Percentiles rank a stretch among this genome's conserved stretches.
These are phyloP conservation scores for Cerceris rybyensis DNA, from an alignment of 2,888 invertebrate genomes.

Conservation along the genomic window DNA sequence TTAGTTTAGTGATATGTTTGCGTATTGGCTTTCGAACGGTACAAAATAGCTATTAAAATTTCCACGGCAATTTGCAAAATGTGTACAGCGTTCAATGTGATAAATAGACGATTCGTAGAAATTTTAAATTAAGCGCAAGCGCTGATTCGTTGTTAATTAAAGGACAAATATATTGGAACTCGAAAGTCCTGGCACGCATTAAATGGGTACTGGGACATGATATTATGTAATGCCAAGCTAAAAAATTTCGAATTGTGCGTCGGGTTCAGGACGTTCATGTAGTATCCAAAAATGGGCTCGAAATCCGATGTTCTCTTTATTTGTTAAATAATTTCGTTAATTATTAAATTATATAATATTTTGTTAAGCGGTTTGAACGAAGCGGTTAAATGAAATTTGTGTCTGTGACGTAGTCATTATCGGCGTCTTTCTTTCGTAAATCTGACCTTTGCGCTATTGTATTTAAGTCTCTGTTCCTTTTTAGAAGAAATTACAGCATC, in stretches of 20 bases:
- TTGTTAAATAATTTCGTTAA: slow-evolving; percentile 17
- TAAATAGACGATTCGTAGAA: slow-evolving; percentile 39
- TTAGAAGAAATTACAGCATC: too few species aligned
- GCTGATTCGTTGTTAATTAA: slow-evolving; percentile 23
- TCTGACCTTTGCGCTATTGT: slow-evolving; percentile 11
- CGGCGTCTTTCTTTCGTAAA: slow-evolving; percentile 28
- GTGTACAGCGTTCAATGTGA: slow-evolving; percentile 48
- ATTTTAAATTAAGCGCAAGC: slow-evolving; percentile 26
- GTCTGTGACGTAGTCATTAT: slow-evolving; percentile 2
- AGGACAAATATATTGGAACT: slow-evolving; percentile 27
- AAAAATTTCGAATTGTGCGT: slow-evolving; percentile 1
- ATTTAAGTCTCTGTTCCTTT: not conserved
- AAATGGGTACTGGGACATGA: slow-evolving; percentile 23
- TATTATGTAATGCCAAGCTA: slow-evolving; percentile 41
- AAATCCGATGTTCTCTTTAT: slow-evolving; percentile 8
- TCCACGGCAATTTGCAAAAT: slow-evolving; percentile 27
- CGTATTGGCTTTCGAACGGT: slow-evolving; percentile 68
- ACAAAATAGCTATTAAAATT: slow-evolving; percentile 37
- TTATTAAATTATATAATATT: slow-evolving; percentile 10
- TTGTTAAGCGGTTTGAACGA: slow-evolving; percentile 13
- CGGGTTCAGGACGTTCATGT: not conserved
- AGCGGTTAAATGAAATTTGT: slow-evolving; percentile 10
- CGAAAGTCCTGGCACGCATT: slow-evolving; percentile 32
- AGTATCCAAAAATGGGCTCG: slow-evolving; percentile 7
- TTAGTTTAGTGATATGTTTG: slow-evolving; percentile 59